These are phyloP conservation scores for Lophius americanus DNA, from an alignment of 2,797 vertebrate genomes.

Conservation along the genomic window DNA sequence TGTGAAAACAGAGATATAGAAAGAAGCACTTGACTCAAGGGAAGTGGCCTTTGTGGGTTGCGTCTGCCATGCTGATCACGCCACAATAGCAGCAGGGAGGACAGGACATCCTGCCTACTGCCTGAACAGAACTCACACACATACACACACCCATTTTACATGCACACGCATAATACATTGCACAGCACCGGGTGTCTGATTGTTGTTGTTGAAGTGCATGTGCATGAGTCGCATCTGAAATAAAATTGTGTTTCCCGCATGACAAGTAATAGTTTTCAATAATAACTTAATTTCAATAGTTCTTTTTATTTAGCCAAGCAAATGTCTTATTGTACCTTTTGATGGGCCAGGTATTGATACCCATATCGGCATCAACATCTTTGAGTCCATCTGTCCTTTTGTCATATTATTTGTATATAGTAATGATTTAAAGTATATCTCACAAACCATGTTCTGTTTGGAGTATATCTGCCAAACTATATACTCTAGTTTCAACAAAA, in stretches of 20 bases:
- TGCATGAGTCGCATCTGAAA: slow-evolving; percentile 31
- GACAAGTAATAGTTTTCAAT: slow-evolving; percentile 19
- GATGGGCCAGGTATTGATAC: too few species aligned
- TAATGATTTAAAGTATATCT: too few species aligned
- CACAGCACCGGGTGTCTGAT: slow-evolving; percentile 26
- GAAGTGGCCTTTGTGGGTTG: slow-evolving; percentile 68
- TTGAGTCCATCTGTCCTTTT: too few species aligned
- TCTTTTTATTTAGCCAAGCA: neutral
- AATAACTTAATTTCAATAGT: neutral
- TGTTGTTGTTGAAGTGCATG: slow-evolving; percentile 21
- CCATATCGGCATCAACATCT: too few species aligned
- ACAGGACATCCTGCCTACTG: slow-evolving; percentile 79
- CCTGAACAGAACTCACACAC: slow-evolving; percentile 33
- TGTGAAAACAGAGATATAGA: slow-evolving; percentile 13
- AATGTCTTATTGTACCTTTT: too few species aligned
- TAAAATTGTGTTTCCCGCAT: slow-evolving; percentile 32
- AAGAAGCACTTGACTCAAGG: slow-evolving; percentile 65
- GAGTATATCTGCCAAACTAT: too few species aligned
- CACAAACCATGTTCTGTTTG: too few species aligned
- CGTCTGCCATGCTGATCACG: slow-evolving; percentile 63
- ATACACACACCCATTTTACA: slow-evolving; percentile 6
- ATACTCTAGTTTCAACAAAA: too few species aligned
- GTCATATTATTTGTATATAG: too few species aligned
- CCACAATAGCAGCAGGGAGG: slow-evolving; percentile 74
- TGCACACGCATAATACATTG: slow-evolving; percentile 6